These are phyloP conservation scores for Calosoma granatense DNA, from an alignment of 1,140 invertebrate genomes.

Conservation along the genomic window DNA sequence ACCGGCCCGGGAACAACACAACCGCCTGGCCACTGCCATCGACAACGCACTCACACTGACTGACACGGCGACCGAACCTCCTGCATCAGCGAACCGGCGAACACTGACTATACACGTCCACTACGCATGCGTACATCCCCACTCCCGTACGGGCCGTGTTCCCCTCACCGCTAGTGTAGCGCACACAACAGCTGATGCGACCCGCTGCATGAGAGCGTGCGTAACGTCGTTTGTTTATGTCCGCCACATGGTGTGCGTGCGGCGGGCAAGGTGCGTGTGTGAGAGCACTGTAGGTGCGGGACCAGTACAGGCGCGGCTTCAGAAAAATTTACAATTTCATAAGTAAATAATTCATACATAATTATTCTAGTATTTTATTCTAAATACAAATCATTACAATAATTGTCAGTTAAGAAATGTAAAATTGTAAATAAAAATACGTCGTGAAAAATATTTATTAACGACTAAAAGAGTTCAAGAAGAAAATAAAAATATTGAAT, in stretches of 20 bases:
- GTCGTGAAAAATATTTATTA: too few species aligned
- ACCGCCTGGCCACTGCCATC: slow-evolving; percentile 29
- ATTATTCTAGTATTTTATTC: too few species aligned
- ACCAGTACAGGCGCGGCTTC: slow-evolving; percentile 10
- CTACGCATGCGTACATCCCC: neutral
- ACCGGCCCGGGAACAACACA: slow-evolving; percentile 34
- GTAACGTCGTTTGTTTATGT: slow-evolving; percentile 34
- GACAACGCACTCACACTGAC: slow-evolving; percentile 28
- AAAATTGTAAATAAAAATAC: too few species aligned
- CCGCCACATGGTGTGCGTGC: slow-evolving; percentile 27
- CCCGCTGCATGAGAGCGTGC: slow-evolving; percentile 23
- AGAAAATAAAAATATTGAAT: too few species aligned
- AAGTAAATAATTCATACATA: neutral
- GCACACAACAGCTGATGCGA: slow-evolving; percentile 29
- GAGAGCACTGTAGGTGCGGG: slow-evolving; percentile 1
- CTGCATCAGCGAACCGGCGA: slow-evolving; percentile 13
- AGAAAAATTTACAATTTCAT: neutral
- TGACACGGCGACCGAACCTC: slow-evolving; percentile 13
- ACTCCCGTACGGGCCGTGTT: too few species aligned
- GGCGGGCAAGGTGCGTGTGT: slow-evolving; percentile 27
- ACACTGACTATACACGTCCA: neutral
- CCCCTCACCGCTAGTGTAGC: neutral
- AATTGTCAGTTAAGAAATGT: too few species aligned
- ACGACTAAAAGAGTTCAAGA: too few species aligned
- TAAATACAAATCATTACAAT: too few species aligned